These are phyloP conservation scores for Gryllus bimaculatus DNA, from an alignment of 1,140 invertebrate species.

Conservation along the genomic window DNA sequence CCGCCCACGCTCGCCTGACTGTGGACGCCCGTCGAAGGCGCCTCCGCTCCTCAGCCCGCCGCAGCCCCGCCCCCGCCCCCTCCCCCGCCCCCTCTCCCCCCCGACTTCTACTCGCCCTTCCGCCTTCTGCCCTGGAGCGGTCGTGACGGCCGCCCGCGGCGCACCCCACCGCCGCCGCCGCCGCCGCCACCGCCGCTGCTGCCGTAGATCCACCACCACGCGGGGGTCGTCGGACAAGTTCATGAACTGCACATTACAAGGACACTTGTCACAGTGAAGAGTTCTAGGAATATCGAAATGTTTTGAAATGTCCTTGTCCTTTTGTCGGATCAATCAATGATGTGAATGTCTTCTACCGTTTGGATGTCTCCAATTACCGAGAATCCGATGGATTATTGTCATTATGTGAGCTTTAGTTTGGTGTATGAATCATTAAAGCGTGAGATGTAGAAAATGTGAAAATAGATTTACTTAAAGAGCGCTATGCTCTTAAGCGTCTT, in stretches of 20 bases:
- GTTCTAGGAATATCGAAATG: not conserved
- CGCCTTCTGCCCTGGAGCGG: not conserved
- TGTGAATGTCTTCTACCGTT: constrained; percentile 1
- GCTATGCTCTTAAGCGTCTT: not conserved
- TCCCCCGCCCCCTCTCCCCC: not conserved
- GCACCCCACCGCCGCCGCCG: too few species aligned
- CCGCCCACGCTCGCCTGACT: not conserved
- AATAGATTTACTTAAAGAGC: not conserved
- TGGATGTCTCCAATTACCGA: not conserved
- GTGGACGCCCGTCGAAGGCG: not conserved
- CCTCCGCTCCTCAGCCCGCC: not conserved
- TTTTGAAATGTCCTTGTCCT: not conserved
- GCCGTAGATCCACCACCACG: too few species aligned
- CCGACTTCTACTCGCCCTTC: not conserved
- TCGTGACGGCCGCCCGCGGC: too few species aligned
- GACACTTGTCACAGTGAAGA: not conserved
- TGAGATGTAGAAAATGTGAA: not conserved
- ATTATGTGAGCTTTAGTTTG: not conserved
- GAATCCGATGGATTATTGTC: not conserved
- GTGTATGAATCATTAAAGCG: not conserved
- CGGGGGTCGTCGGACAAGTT: too few species aligned
- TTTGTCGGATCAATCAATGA: constrained; percentile 1
- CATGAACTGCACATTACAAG: not conserved
- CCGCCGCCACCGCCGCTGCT: not conserved
- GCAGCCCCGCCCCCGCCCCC: too few species aligned